Evolutionary conservation across 2,113 vertebrate species (phyloP).

Genomic region (Limnothrissa miodon): DNA sequence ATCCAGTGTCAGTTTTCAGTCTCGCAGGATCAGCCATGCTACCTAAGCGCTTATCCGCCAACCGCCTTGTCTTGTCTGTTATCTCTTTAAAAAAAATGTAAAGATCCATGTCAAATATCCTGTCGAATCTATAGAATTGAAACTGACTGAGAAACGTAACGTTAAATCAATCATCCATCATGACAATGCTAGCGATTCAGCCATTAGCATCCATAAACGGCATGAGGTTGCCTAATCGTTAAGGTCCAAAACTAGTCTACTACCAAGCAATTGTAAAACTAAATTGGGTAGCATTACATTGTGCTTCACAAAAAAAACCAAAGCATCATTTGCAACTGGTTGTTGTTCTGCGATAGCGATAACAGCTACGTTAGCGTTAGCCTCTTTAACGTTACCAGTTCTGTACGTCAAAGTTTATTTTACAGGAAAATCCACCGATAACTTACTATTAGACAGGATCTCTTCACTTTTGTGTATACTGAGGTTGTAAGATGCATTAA

Average conservation of each 20-base stretch:
- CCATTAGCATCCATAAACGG: background rate
- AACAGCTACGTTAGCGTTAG: background rate
- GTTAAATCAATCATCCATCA: background rate
- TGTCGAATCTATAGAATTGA: background rate
- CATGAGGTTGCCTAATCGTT: background rate
- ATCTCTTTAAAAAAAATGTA: background rate
- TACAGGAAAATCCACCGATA: background rate
- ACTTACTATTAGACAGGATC: background rate
- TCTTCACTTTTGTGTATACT: background rate
- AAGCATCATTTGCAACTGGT: background rate
- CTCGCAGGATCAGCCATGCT: conserved; percentile 72
- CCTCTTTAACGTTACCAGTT: background rate
- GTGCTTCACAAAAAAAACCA: background rate
- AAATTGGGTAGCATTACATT: background rate
- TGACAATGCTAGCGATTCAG: background rate
- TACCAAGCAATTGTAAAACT: background rate
- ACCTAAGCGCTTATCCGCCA: background rate
- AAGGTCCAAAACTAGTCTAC: background rate
- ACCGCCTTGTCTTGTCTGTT: background rate
- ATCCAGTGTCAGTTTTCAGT: conserved; percentile 41
- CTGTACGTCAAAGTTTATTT: background rate
- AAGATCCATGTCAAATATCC: background rate
- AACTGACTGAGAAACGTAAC: background rate
- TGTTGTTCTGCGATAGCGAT: background rate
- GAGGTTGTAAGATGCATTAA: background rate